phyloP scores from a whole-genome alignment of 2,113 vertebrate genomes.

The Tupaia tana region DNA sequence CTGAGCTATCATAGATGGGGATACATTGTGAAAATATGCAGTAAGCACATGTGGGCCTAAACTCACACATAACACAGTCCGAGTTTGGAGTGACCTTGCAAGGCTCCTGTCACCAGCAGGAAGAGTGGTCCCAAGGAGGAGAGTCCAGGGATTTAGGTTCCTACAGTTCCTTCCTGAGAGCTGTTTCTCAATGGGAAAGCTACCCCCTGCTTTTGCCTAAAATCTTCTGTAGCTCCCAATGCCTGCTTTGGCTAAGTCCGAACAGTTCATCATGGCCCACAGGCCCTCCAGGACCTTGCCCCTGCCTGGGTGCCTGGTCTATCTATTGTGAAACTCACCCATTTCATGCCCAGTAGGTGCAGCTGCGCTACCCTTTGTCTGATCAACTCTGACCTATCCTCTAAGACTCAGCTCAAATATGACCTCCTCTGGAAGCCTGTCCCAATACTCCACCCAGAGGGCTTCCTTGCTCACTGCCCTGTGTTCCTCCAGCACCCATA shows the following conservation, averaged over 20 bases:
- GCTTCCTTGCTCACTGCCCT: neutral
- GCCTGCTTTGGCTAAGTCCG: neutral
- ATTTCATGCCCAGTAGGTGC: accelerated
- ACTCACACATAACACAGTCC: neutral
- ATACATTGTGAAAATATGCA: neutral
- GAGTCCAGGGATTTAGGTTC: neutral
- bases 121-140: neutral
- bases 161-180: neutral
- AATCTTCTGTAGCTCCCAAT: neutral
- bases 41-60: neutral
- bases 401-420: neutral
- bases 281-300: too few relatives aligned
- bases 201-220: neutral
- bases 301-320: neutral
- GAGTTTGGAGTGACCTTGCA: neutral
- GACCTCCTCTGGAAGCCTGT: neutral
- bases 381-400: neutral
- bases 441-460: neutral
- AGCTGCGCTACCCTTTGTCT: neutral
- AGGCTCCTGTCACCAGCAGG: neutral
- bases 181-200: neutral
- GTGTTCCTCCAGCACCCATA: accelerated
- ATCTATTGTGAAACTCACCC: too few relatives aligned
- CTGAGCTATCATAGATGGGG: neutral
- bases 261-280: neutral